Evolutionary conservation across 2,113 vertebrate species (phyloP), one percentile per base, ranked within the genome.

Genomic region (Lagenorhynchus albirostris): DNA sequence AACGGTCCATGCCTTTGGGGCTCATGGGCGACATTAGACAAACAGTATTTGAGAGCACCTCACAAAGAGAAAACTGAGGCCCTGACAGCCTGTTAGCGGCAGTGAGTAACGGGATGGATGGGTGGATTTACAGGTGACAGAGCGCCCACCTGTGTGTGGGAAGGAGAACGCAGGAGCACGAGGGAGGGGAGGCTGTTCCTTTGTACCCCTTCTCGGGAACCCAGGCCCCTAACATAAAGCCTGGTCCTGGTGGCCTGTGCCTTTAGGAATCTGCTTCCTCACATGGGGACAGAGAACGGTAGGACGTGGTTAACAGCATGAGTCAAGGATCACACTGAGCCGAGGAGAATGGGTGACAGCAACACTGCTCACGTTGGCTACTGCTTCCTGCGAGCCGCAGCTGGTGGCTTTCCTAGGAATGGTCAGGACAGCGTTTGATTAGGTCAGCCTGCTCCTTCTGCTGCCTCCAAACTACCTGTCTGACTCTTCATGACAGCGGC

Each of bases 401-500:
- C 96, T 79, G 91, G 79, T 12, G 13, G 74, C 86, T 73, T 94
- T 74, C 83, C 91, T 81, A 23, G 41, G 55, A 73, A 68, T 23
- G 77, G 50, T 74, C 26, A 13, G 68, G 80, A 88, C 50, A 70
- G 89, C 14, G 0, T 53, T 93, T 91, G 95, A 96, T 95, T 82
- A 96, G 96, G 93, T 93, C 93, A 94, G 93, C 36, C 76, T 95
- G 89, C 86, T 87, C 86, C 83, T 89, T 79, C 80, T 60, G 77
- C 79, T 90, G 93, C 73, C 87, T 96, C 36, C 9, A 18, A 71
- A 50, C 86, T 87, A 91, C 85, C 95, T 95, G 91, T 81, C 89
- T 80, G 95, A 74, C 0, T 21, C 92, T 55, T 73, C 0, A 3
- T 81, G 97, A 94, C 89, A 82, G 77, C 67, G n/a, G 63, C 29